Evolutionary conservation across 2,113 vertebrate genomes (phyloP), one percentile per base, ranked within the genome.

Genomic region (Antennarius striatus): DNA sequence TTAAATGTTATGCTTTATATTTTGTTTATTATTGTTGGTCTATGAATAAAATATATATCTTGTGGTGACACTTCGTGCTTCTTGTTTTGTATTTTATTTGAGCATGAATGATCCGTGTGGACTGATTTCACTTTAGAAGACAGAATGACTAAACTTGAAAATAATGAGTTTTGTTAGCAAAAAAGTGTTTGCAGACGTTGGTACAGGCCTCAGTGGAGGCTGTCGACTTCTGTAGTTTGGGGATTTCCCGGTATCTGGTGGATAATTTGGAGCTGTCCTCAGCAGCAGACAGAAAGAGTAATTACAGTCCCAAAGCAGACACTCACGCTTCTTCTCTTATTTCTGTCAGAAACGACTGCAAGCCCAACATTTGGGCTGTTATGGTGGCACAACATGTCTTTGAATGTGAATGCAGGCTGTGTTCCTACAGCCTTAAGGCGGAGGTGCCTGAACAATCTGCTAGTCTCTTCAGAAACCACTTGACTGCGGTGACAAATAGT

Each of bases 41-140:
- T 66, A 84, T 79, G 68, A 93, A 91, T 91, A 91, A 90, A 90
- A 82, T 80, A 56, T 68, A 80, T 76, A 83, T 77, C 72, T 79
- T 73, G 72, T 81, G 75, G 69, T 77, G 76, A 81, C 40, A 50
- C 45, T 13, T 0, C 17, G n/a, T 16, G 30, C 30, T 15, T 12
- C 0, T 9, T 45, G 28, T 16, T 15, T 68, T 58, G 46, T 61
- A 6, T 61, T 60, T 52, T 61, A 43, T 3, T 30, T 55, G 14
- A 40, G 12, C 28, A 30, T 14, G 53, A 22, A 4, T n/a, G 22
- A 49, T 50, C 39, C 17, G 58, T 32, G 29, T 2, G 1, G 12
- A 60, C 42, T 30, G 49, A 61, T 63, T 54, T n/a, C 14, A 63
- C 29, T 40, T 53, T 16, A 42, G 3, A 67, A 36, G 32, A 36